Base-by-base conservation (phyloP, 2,797 vertebrate species). In the Sitta carolinensis region DNA sequence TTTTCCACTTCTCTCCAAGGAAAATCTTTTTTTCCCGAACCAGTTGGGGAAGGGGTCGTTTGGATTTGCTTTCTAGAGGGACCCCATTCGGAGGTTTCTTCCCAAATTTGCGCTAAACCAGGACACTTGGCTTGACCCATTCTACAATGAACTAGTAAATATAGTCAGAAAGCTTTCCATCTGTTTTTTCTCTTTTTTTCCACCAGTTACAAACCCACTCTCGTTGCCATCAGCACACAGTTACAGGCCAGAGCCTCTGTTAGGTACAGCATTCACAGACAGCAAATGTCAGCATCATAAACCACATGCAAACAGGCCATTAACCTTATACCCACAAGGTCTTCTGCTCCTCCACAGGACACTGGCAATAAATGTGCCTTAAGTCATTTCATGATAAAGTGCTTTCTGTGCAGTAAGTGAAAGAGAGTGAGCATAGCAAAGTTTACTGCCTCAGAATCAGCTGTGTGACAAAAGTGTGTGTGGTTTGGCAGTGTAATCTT, bases 401-500 rank as follows among this genome's bases (percentile, higher is more conserved):
- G 30, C 63, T 92, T 84, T 58, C 64, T 50, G 69, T 5, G 1
- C 34, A 42, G 17, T 21, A 50, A 69, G 48, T 22, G 57, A 89
- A 80, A 76, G 18, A 59, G 29, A 75, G 11, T 61, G 3, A 9
- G 18, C 42, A 43, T 0, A 29, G 61, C 30, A 64, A 76, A 26
- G 34, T 72, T 70, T 66, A 54, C 63, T 66, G 7, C 59, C 62
- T 67, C 55, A 59, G 25, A 52, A 45, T 66, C 34, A 69, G 83
- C 63, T 47, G 51, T 22, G 36, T 50, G 79, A 63, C 73, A 40
- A 27, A 52, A 5, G 20, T 11, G 19, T 3, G 2, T 32, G 67
- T 20, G 43, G 80, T 38, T 84, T 70, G 87, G 76, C 70, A 79
- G 45, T 6, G 30, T 89, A 93, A 95, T 91, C 80, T 90, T 89